Conservation (phyloP, 2,113 vertebrate species). For the Macrotis lagotis region DNA sequence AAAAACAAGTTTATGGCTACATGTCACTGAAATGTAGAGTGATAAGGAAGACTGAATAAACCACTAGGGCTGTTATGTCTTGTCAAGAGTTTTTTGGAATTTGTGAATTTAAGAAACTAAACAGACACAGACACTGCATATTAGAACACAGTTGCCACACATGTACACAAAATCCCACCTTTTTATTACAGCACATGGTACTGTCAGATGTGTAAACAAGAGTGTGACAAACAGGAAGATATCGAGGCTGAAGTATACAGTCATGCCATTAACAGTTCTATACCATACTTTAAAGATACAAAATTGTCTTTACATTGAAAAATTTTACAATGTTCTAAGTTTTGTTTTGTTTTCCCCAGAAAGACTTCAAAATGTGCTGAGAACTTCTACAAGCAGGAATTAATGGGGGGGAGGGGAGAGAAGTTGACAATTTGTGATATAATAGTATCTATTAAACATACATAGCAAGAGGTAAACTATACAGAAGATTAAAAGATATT, state of each 20-base stretch:
- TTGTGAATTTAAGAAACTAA: neutral
- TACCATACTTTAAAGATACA: slow-evolving; percentile 74
- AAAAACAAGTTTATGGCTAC: neutral
- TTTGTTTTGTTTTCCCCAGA: slow-evolving; percentile 37
- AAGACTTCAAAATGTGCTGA: slow-evolving; percentile 56
- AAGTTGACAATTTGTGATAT: slow-evolving; percentile 65
- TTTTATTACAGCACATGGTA: slow-evolving; percentile 75
- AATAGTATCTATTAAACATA: slow-evolving; percentile 70
- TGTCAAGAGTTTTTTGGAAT: neutral
- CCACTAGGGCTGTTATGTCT: neutral
- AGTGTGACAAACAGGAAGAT: slow-evolving; percentile 68
- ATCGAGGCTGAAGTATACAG: slow-evolving; percentile 67
- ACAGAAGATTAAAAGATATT: slow-evolving; percentile 60
- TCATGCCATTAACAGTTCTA: slow-evolving; percentile 65
- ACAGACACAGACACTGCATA: neutral
- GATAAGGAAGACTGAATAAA: neutral
- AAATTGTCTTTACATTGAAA: slow-evolving; percentile 73
- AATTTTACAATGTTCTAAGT: slow-evolving; percentile 72
- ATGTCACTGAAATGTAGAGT: neutral
- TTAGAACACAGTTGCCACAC: slow-evolving; percentile 42
- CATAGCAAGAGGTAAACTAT: slow-evolving; percentile 67
- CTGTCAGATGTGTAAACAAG: slow-evolving; percentile 45
- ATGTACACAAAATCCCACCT: slow-evolving; percentile 76
- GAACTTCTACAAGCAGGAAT: slow-evolving; percentile 69
- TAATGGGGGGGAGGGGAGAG: slow-evolving; percentile 44